Evolutionary conservation across 2,888 invertebrate genomes (phyloP), one percentile per base, ranked within the genome.

Genomic region (Agrochola circellaris): DNA sequence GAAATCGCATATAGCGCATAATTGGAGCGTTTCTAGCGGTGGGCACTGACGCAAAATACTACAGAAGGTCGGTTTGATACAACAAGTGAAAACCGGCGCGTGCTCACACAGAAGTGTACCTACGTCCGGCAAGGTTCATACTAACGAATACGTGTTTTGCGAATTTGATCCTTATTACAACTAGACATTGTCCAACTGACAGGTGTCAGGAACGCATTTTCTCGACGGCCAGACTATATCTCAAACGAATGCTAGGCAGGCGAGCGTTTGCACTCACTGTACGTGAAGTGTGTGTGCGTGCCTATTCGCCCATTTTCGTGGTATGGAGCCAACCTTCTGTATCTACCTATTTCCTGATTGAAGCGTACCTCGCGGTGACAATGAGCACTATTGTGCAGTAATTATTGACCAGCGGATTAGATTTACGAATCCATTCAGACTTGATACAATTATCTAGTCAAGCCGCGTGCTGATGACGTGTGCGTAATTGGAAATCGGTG

Each of bases 1-100:
- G 86, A 79, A 80, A 84, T 80, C 75, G 81, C 83, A 76, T 83
- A 85, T 81, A 81, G 81, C 45, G 82, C 87, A 85, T 88, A 85
- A 89, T 86, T 89, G 83, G 82, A 84, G 82, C 81, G 70, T 69
- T 76, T 75, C 70, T 60, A 62, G 56, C 73, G 54, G 54, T 74
- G 26, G 9, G 15, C n/a, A 34, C 4, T 20, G 2, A 26, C 20
- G 34, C 7, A 54, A 26, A 51, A 20, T 60, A 60, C 0, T 45
- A 3, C 64, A 82, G 45, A 65, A 82, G 26, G 9, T 26, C 5
- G 2, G 9, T 26, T 64, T 1, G 1, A 4, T 51, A 15, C 20
- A 56, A 56, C 2, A 0, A 48, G 0, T 0, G 13, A n/a, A 42
- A 76, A n/a, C n/a, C 17, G 34, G 8, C 8, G 23, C 15, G 38